Evolutionary conservation across 1,140 invertebrate genomes (phyloP), one percentile per base, ranked within the genome.

Genomic region (Euglossa dilemma): DNA sequence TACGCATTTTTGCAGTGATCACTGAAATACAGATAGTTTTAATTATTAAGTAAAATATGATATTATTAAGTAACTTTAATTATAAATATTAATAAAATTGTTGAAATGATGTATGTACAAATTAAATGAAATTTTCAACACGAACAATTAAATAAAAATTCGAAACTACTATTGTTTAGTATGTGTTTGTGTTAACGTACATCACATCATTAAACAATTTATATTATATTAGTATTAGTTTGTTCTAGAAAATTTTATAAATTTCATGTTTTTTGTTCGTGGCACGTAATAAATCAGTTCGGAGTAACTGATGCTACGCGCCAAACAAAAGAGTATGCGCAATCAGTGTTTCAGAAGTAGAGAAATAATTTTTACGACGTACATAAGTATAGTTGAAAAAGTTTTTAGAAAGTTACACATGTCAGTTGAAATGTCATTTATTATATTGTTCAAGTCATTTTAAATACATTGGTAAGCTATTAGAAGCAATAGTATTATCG

Each of bases 1-100:
- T 84, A 52, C 93, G 92, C 92, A 94, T 91, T 52, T 88, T 91
- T 43, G 8, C 73, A 81, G 54, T 43, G 50, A 43, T 66, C 82
- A 83, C 87, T 89, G 20, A 75, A 88, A 87, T 75, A 77, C 12
- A 78, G 67, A 71, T 18, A 45, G 71, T 11, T 59, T 72, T 25
- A 25, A 63, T 84, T 57, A 36, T 61, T 47, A 50, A 61, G 36
- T 61, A 64, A 45, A 36, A 45, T 14, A n/a, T 25, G 75, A 45
- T 45, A 45, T 72, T 28, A 18, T 72, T n/a, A 20, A 47, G 4
- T 18, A 25, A 54, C 3, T 18, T 54, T 25, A 28, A 45, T 50
- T 56, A 83, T 54, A 57, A 28, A 74, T 20, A 50, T 9, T 9
- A 16, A 47, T 59, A 61, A 73, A 43, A 47, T 50, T n/a, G 25